phyloP scores from a whole-genome alignment of 2,113 vertebrate species.

The Neodontobutis hainanensis region DNA sequence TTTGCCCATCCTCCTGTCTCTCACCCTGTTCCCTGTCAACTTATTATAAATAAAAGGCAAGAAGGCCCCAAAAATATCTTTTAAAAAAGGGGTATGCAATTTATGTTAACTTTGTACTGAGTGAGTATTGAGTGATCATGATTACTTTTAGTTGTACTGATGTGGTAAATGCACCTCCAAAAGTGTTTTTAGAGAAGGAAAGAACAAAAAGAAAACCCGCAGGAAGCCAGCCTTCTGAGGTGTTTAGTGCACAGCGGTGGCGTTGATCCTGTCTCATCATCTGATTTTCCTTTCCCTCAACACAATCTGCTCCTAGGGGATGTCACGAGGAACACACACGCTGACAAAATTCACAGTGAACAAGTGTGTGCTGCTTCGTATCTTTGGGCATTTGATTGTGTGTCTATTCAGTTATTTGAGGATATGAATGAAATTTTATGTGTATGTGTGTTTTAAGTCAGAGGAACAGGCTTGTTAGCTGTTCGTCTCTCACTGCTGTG shows the following conservation, averaged over 20 bases:
- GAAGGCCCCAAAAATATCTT: too few species aligned
- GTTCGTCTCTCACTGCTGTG: conserved; percentile 52
- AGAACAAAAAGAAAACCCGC: conserved; percentile 3
- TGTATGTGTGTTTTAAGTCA: conserved; percentile 20
- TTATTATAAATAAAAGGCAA: too few species aligned
- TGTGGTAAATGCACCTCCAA: conserved; percentile 34
- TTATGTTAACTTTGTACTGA: neutral
- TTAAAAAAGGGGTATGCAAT: neutral
- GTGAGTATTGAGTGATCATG: conserved; percentile 37
- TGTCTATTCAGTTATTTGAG: conserved; percentile 21
- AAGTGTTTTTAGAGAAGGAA: conserved; percentile 17
- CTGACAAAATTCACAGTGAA: conserved; percentile 21
- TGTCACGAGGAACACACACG: conserved; percentile 60
- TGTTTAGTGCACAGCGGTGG: conserved; percentile 55
- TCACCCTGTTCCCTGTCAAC: too few species aligned
- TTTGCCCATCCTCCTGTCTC: too few species aligned
- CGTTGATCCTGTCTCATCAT: conserved; percentile 66
- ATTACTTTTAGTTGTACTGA: conserved; percentile 23
- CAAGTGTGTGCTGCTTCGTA: conserved; percentile 41
- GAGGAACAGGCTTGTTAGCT: conserved; percentile 8
- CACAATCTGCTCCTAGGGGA: conserved; percentile 47
- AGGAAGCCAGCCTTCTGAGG: conserved; percentile 55
- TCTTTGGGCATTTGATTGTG: conserved; percentile 29
- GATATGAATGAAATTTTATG: conserved; percentile 33
- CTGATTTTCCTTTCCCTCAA: conserved; percentile 54